A percentile compares a stretch with the other conserved stretches of the same genome.
Conservation (phyloP, 2,888 invertebrate species). For the Drosophila merina region DNA sequence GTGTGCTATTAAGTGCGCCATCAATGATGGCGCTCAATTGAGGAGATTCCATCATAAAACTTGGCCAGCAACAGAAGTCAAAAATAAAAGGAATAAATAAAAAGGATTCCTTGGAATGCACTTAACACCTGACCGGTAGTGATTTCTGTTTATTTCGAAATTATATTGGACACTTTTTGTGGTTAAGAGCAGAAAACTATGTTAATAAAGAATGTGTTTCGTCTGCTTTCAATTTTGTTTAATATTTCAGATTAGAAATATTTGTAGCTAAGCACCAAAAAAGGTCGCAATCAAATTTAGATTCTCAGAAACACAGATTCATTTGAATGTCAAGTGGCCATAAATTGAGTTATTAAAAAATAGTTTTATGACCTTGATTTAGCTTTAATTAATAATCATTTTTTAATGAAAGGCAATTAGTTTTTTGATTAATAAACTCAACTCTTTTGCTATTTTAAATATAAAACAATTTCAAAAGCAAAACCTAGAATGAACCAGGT, state of each 20-base stretch:
- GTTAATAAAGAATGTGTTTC: neutral
- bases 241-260: neutral
- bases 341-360: neutral
- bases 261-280: neutral
- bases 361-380: neutral
- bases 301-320: neutral
- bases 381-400: neutral
- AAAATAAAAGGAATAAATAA: conserved; percentile 11
- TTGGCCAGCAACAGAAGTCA: conserved; percentile 20
- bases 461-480: neutral
- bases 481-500: neutral
- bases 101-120: conserved; percentile 52
- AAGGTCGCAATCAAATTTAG: neutral
- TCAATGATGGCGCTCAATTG: conserved; percentile 62
- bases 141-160: conserved; percentile 15
- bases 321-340: neutral
- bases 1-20: conserved; percentile 62
- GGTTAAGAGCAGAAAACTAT: neutral
- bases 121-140: conserved; percentile 65
- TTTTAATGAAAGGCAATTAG: neutral
- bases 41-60: conserved; percentile 62
- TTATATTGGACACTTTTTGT: conserved; percentile 1
- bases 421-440: neutral
- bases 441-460: neutral
- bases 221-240: neutral